These are phyloP conservation scores for Procambarus clarkii DNA, from an alignment of 1,140 invertebrate genomes.

Conservation along the genomic window DNA sequence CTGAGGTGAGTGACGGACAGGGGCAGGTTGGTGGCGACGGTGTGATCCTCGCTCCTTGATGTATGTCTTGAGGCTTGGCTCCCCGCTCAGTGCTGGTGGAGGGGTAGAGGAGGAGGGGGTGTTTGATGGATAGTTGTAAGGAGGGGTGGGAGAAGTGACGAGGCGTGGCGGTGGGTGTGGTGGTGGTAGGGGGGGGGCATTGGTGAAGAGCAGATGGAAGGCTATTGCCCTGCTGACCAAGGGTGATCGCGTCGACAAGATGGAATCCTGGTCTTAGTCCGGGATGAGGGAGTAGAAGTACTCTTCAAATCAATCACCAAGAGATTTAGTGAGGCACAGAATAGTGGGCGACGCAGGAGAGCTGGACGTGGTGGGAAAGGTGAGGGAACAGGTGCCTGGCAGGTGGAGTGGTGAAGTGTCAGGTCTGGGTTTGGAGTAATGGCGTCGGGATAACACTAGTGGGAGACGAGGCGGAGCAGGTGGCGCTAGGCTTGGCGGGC, in stretches of 20 bases:
- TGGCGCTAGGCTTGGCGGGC: neutral
- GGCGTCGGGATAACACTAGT: neutral
- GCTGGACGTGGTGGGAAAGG: neutral
- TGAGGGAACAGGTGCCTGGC: neutral
- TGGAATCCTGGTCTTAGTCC: too few species aligned
- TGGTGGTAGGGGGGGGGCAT: neutral
- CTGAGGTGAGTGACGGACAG: conserved; percentile 11
- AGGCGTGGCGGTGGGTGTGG: neutral
- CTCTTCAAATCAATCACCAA: too few species aligned
- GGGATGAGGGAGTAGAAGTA: too few species aligned
- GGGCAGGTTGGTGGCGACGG: conserved; percentile 24
- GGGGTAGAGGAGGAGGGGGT: neutral
- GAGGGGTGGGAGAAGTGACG: neutral
- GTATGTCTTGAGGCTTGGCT: neutral
- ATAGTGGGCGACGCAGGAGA: too few species aligned
- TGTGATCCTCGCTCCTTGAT: neutral
- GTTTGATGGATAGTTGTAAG: neutral
- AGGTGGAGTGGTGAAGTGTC: neutral
- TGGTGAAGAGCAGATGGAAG: too few species aligned
- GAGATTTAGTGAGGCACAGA: too few species aligned
- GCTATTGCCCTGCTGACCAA: too few species aligned
- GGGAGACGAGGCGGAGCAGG: neutral
- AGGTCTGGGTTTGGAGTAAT: neutral
- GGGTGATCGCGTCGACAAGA: too few species aligned
- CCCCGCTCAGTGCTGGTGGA: neutral